Evolutionary conservation across 2,797 vertebrate genomes (phyloP).

Genomic region (Lutjanus campechanus): DNA sequence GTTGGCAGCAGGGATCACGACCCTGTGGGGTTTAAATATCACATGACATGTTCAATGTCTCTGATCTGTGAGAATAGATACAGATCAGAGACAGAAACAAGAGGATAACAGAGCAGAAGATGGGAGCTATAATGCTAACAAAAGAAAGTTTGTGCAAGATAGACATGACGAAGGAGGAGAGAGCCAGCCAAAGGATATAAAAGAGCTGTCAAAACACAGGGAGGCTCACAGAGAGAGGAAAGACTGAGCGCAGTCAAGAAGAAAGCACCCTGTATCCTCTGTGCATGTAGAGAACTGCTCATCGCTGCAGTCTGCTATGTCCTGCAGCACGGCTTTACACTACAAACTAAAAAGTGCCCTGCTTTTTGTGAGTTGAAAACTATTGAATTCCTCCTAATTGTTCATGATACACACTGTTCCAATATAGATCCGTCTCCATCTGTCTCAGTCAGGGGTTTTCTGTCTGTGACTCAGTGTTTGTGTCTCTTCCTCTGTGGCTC

Average conservation of each 20-base stretch:
- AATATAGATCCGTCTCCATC: background rate
- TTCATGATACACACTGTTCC: background rate
- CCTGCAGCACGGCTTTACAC: background rate
- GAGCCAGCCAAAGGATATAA: background rate
- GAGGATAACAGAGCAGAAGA: background rate
- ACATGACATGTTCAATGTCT: no score
- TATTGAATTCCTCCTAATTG: background rate
- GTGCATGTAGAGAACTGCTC: background rate
- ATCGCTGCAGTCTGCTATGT: background rate
- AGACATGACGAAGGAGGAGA: background rate
- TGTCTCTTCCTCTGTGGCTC: background rate
- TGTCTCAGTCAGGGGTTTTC: background rate
- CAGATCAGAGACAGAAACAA: slow-evolving; percentile 9
- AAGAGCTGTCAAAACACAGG: slow-evolving; percentile 39
- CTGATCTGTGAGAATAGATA: background rate
- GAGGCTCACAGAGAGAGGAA: slow-evolving; percentile 26
- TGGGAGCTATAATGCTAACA: slow-evolving; percentile 2
- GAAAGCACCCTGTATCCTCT: slow-evolving; percentile 12
- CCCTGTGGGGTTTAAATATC: background rate
- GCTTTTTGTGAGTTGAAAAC: background rate
- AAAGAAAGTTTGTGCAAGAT: slow-evolving; percentile 10
- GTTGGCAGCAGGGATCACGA: background rate
- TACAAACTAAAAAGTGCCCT: slow-evolving; percentile 2
- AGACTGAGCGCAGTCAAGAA: background rate
- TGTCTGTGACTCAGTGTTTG: slow-evolving; percentile 3